phyloP scores from a whole-genome alignment of 2,797 vertebrate genomes.

The Limosa lapponica region DNA sequence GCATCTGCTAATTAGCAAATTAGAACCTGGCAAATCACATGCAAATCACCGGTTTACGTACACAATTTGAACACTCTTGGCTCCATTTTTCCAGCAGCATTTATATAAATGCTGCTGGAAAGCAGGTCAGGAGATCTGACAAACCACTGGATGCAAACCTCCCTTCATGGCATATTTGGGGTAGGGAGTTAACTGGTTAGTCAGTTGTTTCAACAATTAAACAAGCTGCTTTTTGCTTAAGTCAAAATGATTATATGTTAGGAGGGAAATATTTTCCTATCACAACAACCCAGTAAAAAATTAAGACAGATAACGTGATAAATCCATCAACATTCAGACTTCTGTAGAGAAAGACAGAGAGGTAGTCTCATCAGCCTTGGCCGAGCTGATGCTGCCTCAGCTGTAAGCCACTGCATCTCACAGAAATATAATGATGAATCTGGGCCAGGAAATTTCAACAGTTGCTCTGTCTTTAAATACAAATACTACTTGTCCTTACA shows the following conservation, averaged over 20 bases:
- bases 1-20: slow-evolving; percentile 56
- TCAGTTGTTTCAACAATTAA: neutral
- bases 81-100: neutral
- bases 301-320: neutral
- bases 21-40: slow-evolving; percentile 17
- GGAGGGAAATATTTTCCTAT: neutral
- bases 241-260: neutral
- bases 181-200: neutral
- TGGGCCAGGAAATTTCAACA: neutral
- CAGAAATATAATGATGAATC: neutral
- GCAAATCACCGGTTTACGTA: slow-evolving; percentile 9
- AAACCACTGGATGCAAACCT: neutral
- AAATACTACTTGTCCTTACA: neutral
- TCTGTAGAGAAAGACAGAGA: neutral
- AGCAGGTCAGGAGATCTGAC: neutral
- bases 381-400: neutral
- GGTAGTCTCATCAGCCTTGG: neutral
- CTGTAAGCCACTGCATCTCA: neutral
- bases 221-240: neutral
- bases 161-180: neutral
- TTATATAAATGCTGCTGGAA: neutral
- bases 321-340: neutral
- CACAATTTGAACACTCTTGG: neutral
- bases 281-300: neutral
- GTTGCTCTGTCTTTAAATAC: neutral